A percentile compares a stretch with the other conserved stretches of the same genome.
Conservation (phyloP, 2,888 invertebrate genomes). For the Pelosia muscerda region DNA sequence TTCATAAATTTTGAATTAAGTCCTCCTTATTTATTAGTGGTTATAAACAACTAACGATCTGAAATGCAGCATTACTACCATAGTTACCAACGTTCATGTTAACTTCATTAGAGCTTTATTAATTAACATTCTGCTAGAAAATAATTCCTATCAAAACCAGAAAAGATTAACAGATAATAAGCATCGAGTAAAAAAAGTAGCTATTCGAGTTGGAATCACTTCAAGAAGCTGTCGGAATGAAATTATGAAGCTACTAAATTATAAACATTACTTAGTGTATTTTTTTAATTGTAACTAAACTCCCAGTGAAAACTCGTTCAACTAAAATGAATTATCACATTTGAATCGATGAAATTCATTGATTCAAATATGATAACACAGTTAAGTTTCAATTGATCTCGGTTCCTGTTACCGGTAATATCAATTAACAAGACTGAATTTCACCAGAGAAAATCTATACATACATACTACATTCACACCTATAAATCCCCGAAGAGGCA, state of each 20-base stretch:
- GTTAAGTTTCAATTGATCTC: not conserved
- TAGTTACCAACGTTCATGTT: slow-evolving; percentile 9
- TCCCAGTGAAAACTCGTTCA: not conserved
- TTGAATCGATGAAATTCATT: not conserved
- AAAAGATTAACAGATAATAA: slow-evolving; percentile 18
- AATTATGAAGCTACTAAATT: slow-evolving; percentile 10
- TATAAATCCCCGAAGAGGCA: no score
- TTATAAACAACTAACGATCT: slow-evolving; percentile 25
- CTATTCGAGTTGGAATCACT: slow-evolving; percentile 25
- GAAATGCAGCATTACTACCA: slow-evolving; percentile 17
- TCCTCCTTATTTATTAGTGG: slow-evolving; percentile 30
- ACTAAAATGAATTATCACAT: not conserved
- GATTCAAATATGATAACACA: not conserved
- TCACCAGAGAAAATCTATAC: no score
- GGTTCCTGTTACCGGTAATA: not conserved
- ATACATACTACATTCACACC: no score
- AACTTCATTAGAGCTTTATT: slow-evolving; percentile 30
- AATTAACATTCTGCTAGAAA: slow-evolving; percentile 25
- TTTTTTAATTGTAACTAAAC: not conserved
- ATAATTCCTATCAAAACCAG: slow-evolving; percentile 25
- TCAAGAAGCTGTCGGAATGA: slow-evolving; percentile 13
- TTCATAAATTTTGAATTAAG: slow-evolving; percentile 22
- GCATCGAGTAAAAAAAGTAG: slow-evolving; percentile 22
- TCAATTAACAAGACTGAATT: no score
- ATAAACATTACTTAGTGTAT: slow-evolving; percentile 7